Base-by-base conservation (phyloP, 2,888 invertebrate genomes). In the Lapara coniferarum region DNA sequence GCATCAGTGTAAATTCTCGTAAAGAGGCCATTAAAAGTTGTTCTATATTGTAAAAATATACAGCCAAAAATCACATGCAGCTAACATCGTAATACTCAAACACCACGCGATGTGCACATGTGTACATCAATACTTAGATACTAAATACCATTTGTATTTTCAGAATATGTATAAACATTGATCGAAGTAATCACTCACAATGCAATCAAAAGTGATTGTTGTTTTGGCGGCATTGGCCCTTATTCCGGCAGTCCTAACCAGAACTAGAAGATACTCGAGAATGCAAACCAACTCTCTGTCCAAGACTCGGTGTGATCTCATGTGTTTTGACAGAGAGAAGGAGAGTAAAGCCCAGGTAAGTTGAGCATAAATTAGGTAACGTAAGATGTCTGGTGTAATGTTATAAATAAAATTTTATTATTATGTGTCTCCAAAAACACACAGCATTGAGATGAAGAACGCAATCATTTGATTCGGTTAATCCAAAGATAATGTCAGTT, bases 221-320 rank as follows among this genome's bases (percentile, higher is more conserved):
- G 59, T 91, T 69, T 67, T 92, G 63, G 73, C 88, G 69, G 78
- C 82, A 30, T 75, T 88, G 52, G 82, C 81, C 6, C 70, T 87
- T 72, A 74, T 84, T 67, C 85, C 88, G 0, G 73, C 80, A 71
- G 86, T 83, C 19, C 71, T 84, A 49, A 81, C 88, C 14, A 89
- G 87, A 81, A 82, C 89, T 19, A 83, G 88, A 74, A 86, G 90
- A 77, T 83, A 88, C 75, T 83, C 91, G 52, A 90, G 92, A 74
- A 83, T 89, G 66, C 89, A 93, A 75, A 86, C 91, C 51, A 95
- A 94, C 71, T 93, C 95, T 14, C 83, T 95, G 71, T 92, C 94
- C 68, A 94, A 94, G 69, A 95, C 95, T n/a, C 91, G 95, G 74
- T 96, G 95, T 81, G 95, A 95, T 75, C 90, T 95, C 25, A 90